Evolutionary conservation across 2,888 invertebrate species (phyloP).

Genomic region (Melipona bicolor): DNA sequence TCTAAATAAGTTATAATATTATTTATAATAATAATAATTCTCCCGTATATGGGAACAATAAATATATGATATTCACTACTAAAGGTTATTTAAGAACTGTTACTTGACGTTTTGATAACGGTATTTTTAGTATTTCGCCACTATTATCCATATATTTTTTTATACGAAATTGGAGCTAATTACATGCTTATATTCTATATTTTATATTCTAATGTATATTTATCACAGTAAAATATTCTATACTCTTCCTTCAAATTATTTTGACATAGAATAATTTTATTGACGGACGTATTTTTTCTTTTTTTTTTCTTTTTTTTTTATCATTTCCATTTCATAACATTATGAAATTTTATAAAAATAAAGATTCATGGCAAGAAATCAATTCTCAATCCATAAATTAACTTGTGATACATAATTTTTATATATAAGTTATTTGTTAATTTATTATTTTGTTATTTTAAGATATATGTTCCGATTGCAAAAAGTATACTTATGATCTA

Average conservation of each 20-base stretch:
- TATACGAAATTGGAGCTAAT: conserved; percentile 52
- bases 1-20: conserved; percentile 65
- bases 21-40: conserved; percentile 40
- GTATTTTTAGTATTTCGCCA: conserved; percentile 24
- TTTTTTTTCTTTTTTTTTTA: neutral
- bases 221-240: conserved; percentile 1
- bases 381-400: conserved; percentile 35
- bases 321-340: conserved; percentile 2
- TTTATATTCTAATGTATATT: conserved; percentile 2
- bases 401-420: neutral
- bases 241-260: neutral
- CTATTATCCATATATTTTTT: conserved; percentile 55
- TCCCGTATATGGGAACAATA: conserved; percentile 40
- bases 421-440: conserved; percentile 32
- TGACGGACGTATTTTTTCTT: neutral
- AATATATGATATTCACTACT: conserved; percentile 39
- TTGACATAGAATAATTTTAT: neutral
- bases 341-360: conserved; percentile 17
- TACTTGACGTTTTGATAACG: conserved; percentile 39
- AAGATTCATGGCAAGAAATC: neutral
- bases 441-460: conserved; percentile 24
- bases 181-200: conserved; percentile 4
- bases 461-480: conserved; percentile 29
- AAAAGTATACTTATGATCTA: conserved; percentile 66
- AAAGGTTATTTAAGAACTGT: conserved; percentile 8